Conservation (phyloP, 2,797 vertebrate species). For the Leptoclinus maculatus region DNA sequence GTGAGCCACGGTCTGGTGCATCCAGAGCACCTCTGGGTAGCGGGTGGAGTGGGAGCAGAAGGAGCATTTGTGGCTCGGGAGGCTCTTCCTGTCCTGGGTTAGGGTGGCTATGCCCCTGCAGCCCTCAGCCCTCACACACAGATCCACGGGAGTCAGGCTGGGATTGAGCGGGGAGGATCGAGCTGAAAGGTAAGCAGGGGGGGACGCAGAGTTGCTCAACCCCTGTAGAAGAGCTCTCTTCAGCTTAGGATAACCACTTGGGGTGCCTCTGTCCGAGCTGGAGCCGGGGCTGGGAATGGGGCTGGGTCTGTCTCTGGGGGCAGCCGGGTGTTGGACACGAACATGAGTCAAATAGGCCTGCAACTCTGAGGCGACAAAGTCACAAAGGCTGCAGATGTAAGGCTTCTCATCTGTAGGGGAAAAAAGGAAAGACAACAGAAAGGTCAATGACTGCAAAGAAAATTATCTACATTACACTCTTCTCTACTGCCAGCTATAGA, state of each 20-base stretch:
- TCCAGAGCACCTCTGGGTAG: constrained; percentile 96
- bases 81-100: constrained; percentile 79
- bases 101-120: constrained; percentile 65
- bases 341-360: constrained; percentile 78
- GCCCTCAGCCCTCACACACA: constrained; percentile 75
- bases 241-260: constrained; percentile 70
- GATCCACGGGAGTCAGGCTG: constrained; percentile 70
- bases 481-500: constrained; percentile 3
- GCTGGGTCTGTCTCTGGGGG: constrained; percentile 51
- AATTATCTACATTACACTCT: background rate
- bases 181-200: constrained; percentile 55
- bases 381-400: constrained; percentile 82
- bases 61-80: constrained; percentile 90
- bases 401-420: constrained; percentile 88
- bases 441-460: constrained; percentile 26
- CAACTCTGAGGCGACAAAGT: constrained; percentile 80
- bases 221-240: constrained; percentile 74
- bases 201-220: constrained; percentile 47
- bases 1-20: constrained; percentile 95
- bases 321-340: constrained; percentile 73
- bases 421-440: constrained; percentile 39
- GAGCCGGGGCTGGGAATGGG: constrained; percentile 56
- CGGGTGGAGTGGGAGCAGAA: constrained; percentile 92
- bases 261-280: constrained; percentile 61
- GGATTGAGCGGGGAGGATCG: constrained; percentile 47